These are phyloP conservation scores for Hephaestus fuliginosus DNA, from an alignment of 2,797 vertebrate species.

Conservation along the genomic window DNA sequence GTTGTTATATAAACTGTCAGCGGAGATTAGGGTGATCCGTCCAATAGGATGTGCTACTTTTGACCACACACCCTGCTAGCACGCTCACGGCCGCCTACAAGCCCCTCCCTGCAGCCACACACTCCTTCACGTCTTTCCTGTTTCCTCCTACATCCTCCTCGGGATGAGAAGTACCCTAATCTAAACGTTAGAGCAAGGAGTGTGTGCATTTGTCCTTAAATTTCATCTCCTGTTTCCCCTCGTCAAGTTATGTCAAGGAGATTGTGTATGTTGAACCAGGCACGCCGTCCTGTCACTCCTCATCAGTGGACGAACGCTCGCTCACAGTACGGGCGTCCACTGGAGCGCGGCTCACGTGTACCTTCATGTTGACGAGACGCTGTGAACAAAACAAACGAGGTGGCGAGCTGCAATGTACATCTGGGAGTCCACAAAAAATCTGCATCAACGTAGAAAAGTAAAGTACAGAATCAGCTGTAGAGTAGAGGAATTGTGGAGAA, in stretches of 20 bases:
- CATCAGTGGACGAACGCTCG: conserved; percentile 51
- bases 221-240: background rate
- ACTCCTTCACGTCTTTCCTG: background rate
- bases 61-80: conserved; percentile 75
- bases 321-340: conserved; percentile 20
- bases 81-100: background rate
- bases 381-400: conserved; percentile 43
- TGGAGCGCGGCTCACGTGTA: conserved; percentile 48
- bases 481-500: background rate
- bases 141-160: conserved; percentile 10
- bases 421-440: background rate
- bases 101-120: conserved; percentile 36
- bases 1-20: conserved; percentile 82
- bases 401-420: no score
- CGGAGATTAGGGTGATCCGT: conserved; percentile 65
- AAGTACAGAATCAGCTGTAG: no score
- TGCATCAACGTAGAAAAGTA: no score
- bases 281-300: conserved; percentile 35
- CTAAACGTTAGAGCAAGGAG: background rate
- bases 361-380: conserved; percentile 6
- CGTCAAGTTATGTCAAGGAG: background rate
- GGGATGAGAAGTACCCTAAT: background rate
- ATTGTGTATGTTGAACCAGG: conserved; percentile 1
- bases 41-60: conserved; percentile 79
- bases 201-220: background rate